These are phyloP conservation scores for Masticophis lateralis DNA, from an alignment of 2,797 vertebrate species.

Conservation along the genomic window DNA sequence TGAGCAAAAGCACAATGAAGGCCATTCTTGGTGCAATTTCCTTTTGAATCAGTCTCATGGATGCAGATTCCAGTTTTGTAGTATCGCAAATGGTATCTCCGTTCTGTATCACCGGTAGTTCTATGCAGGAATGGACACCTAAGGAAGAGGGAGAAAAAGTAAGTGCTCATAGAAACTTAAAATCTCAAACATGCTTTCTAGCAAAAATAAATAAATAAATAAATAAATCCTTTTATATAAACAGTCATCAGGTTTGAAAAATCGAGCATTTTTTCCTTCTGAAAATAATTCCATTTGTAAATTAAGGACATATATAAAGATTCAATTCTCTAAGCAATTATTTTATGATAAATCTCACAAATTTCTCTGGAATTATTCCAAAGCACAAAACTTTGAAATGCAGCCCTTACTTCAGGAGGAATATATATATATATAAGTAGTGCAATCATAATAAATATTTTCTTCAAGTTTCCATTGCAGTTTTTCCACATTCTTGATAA, in stretches of 20 bases:
- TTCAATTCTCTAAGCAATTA: not conserved
- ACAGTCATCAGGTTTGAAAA: not conserved
- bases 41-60: conserved; percentile 95
- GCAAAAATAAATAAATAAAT: not conserved
- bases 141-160: conserved; percentile 13
- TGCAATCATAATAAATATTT: not conserved
- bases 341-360: conserved; percentile 20
- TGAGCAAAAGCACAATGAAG: conserved; percentile 97
- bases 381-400: conserved; percentile 9
- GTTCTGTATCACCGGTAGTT: conserved; percentile 96
- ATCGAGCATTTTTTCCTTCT: conserved; percentile 17
- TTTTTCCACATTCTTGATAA: conserved; percentile 46
- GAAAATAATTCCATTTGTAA: conserved; percentile 2
- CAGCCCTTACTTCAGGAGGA: not conserved
- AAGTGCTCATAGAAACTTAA: conserved; percentile 17
- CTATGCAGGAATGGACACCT: conserved; percentile 95
- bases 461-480: conserved; percentile 25
- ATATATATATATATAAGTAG: not conserved
- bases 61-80: conserved; percentile 99
- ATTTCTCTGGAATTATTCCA: conserved; percentile 28
- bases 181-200: not conserved
- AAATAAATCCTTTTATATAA: not conserved
- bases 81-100: conserved; percentile 95
- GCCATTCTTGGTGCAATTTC: conserved; percentile 97
- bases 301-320: conserved; percentile 7